Percentiles rank a stretch among this genome's conserved stretches.
phyloP scores from a whole-genome alignment of 1,140 invertebrate species.

The Sipha flava region DNA sequence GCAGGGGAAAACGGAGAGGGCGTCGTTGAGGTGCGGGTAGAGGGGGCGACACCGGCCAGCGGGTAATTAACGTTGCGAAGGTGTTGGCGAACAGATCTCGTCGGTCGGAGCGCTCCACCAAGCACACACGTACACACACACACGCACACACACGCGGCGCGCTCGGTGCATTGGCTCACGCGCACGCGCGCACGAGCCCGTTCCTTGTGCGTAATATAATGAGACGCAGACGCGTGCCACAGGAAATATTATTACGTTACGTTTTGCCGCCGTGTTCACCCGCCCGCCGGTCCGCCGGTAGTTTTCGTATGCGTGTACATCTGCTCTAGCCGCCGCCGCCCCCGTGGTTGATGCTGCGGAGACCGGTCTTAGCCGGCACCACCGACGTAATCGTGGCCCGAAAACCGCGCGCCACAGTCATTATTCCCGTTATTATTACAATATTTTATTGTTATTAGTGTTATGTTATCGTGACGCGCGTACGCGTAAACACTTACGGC shows the following conservation, averaged over 20 bases:
- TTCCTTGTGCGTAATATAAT: not conserved
- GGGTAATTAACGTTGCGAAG: constrained; percentile 13
- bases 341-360: not conserved
- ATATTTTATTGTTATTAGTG: no score
- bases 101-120: not conserved
- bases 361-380: not conserved
- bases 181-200: not conserved
- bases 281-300: not conserved
- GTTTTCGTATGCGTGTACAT: not conserved
- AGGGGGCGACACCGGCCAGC: not conserved
- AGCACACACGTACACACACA: not conserved
- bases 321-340: not conserved
- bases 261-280: not conserved
- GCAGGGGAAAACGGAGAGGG: not conserved
- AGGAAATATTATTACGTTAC: constrained; percentile 30
- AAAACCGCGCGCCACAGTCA: not conserved
- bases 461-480: no score
- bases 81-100: not conserved
- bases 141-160: not conserved
- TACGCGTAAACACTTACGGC: no score
- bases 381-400: not conserved
- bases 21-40: not conserved
- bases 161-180: not conserved
- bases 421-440: not conserved
- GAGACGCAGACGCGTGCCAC: constrained; percentile 32